These are phyloP conservation scores for Pristiophorus japonicus DNA, from an alignment of 2,113 vertebrate genomes.

Conservation along the genomic window DNA sequence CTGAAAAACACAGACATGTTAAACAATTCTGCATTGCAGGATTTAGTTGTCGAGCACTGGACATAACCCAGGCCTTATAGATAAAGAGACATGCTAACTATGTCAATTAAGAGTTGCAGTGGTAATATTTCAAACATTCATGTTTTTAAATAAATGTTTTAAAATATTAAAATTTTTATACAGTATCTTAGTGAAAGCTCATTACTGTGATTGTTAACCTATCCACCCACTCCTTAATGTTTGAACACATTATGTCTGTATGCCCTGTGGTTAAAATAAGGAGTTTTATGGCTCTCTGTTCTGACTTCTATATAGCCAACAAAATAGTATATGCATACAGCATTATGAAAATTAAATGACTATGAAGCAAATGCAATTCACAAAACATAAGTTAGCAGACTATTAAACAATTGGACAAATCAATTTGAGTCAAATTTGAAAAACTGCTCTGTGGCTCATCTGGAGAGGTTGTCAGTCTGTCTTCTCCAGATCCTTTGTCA, in stretches of 20 bases:
- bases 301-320: background rate
- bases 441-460: background rate
- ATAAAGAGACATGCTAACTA: slow-evolving; percentile 31
- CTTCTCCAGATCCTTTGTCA: background rate
- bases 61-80: slow-evolving; percentile 4
- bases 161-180: background rate
- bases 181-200: background rate
- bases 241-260: background rate
- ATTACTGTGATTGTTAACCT: slow-evolving; percentile 10
- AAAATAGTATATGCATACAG: background rate
- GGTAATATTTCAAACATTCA: slow-evolving; percentile 16
- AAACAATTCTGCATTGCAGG: slow-evolving; percentile 21
- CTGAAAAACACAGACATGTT: slow-evolving; percentile 30
- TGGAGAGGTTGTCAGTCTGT: background rate
- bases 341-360: background rate
- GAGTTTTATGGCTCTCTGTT: background rate
- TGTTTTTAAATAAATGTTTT: background rate
- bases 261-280: background rate
- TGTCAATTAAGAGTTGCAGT: slow-evolving; percentile 20
- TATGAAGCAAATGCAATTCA: background rate
- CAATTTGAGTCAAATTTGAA: background rate
- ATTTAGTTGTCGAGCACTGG: slow-evolving; percentile 30
- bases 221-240: background rate
- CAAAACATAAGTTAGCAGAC: background rate
- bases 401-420: background rate